Conservation (phyloP, 2,888 invertebrate genomes). For the Catonia carolina region DNA sequence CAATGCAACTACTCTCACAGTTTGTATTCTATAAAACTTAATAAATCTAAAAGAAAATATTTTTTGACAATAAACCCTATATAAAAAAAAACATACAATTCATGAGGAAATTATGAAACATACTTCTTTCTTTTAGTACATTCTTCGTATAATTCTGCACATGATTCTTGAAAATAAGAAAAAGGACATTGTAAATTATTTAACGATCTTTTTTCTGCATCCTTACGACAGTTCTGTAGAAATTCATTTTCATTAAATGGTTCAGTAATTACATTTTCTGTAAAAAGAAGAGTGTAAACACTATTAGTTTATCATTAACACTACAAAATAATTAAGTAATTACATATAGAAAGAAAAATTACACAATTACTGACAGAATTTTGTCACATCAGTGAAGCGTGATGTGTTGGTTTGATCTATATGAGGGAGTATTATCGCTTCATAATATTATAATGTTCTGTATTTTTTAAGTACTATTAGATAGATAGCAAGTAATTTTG, state of each 20-base stretch:
- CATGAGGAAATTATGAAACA: too few species aligned
- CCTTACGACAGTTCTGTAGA: not conserved
- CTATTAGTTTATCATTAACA: too few species aligned
- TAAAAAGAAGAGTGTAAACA: too few species aligned
- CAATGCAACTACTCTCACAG: too few species aligned
- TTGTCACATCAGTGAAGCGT: not conserved
- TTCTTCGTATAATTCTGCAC: not conserved
- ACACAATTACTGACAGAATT: too few species aligned
- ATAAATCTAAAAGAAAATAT: too few species aligned
- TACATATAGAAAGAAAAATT: too few species aligned
- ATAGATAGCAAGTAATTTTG: too few species aligned
- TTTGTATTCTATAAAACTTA: too few species aligned
- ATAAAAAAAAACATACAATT: too few species aligned
- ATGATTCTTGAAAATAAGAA: not conserved
- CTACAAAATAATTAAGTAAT: too few species aligned
- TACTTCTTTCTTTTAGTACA: not conserved
- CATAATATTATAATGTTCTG: not conserved
- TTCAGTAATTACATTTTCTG: conserved; percentile 23
- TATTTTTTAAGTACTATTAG: not conserved
- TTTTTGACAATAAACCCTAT: too few species aligned
- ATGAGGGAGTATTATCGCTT: not conserved
- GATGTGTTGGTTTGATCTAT: not conserved
- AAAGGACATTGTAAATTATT: not conserved
- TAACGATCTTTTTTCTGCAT: not conserved
- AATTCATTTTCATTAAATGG: conserved; percentile 15